Percentiles rank a stretch among this genome's conserved stretches.
These are phyloP conservation scores for Busseola fusca DNA, from an alignment of 2,888 invertebrate species.

Conservation along the genomic window DNA sequence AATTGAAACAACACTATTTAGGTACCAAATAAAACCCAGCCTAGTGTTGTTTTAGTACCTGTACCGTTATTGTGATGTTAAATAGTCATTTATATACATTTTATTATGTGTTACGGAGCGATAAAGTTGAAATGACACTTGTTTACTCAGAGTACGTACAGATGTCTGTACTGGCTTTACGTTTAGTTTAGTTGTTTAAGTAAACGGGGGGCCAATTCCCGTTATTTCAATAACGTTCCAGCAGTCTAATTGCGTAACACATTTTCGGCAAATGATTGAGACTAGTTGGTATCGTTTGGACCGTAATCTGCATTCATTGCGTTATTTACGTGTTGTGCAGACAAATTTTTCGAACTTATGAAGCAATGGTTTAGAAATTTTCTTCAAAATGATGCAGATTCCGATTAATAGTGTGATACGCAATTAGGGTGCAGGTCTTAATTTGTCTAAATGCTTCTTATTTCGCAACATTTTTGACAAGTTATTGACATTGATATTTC, in stretches of 20 bases:
- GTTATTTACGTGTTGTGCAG: too few species aligned
- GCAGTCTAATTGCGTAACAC: too few species aligned
- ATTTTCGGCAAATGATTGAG: too few species aligned
- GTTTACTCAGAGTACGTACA: constrained; percentile 28
- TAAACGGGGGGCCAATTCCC: not conserved
- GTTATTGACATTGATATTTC: not conserved
- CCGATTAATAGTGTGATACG: too few species aligned
- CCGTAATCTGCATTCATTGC: too few species aligned
- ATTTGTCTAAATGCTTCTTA: not conserved
- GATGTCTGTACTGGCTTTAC: not conserved
- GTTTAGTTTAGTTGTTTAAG: not conserved
- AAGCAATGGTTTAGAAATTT: too few species aligned
- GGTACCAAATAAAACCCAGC: constrained; percentile 62
- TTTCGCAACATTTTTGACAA: not conserved
- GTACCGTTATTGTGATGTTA: constrained; percentile 58
- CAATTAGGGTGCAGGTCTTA: not conserved
- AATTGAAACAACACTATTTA: constrained; percentile 61
- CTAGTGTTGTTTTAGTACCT: constrained; percentile 60
- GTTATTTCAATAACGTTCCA: not conserved
- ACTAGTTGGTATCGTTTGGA: too few species aligned
- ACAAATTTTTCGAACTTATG: too few species aligned
- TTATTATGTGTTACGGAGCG: constrained; percentile 41
- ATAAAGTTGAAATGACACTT: constrained; percentile 52
- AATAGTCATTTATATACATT: constrained; percentile 59
- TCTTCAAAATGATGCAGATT: too few species aligned